Evolutionary conservation across 1,140 invertebrate genomes (phyloP), one percentile per base, ranked within the genome.

Genomic region (Aethina tumida): DNA sequence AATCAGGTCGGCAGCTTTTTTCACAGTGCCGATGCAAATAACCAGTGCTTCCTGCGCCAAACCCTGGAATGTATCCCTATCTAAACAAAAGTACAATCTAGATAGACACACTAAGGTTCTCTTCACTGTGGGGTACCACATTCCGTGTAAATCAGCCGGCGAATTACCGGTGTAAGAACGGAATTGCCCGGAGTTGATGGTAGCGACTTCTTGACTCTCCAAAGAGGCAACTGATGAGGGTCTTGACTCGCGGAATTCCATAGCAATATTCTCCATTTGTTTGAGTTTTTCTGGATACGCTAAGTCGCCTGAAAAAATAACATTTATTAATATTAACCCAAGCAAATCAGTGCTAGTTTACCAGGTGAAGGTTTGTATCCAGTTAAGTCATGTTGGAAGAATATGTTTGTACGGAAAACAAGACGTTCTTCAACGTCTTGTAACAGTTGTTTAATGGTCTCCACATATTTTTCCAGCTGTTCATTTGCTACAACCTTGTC

Each of bases 71-170:
- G 95, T 96, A 39, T 84, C 79, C 50, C 81, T 79, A 65, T 98
- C 95, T 4, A 99, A 75, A 62, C 94, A 98, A 35, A 94, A 72
- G 64, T 96, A 97, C 0, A 99, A 68, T 46, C 97, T 82, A 0
- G 93, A 97, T 2, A 99, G 65, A 55, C 93, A 97, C 15, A 97
- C 85, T 5, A 99, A 63, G 0, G 95, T 96, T 31, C 96, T 68
- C 9, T 95, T 70, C 0, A 99, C 91, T 0, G 90, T 95, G 0
- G 96, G 96, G 68, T 97, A 99, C 96, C 96, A 99, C 92, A 99
- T 96, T 1, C 95, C 96, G 66, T 99, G 96, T 5, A 97, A 66
- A 70, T 99, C 95, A 14, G 94, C 93, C 22, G 60, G 58, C 5
- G 58, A 59, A 53, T 62, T 61, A 25, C 37, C 52, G 16, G 59